These are phyloP conservation scores for Halcyon smyrnensis DNA, from an alignment of 2,797 vertebrate genomes.

Conservation along the genomic window DNA sequence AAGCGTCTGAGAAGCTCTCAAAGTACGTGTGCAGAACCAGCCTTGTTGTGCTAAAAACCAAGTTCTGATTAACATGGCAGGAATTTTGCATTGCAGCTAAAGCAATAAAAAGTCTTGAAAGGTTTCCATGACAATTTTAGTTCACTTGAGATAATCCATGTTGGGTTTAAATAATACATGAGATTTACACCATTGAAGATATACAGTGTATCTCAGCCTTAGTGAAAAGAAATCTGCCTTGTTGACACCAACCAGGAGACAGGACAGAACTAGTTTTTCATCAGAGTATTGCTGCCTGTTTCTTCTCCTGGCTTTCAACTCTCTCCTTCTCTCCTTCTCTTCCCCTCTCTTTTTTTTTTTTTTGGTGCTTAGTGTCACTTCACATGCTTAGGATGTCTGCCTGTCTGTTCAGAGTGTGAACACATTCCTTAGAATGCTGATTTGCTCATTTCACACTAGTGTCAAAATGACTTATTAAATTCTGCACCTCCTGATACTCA, in stretches of 20 bases:
- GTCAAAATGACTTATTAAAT: conserved; percentile 84
- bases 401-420: conserved; percentile 83
- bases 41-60: conserved; percentile 22
- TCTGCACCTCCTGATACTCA: conserved; percentile 74
- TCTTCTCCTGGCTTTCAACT: conserved; percentile 76
- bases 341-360: conserved; percentile 45
- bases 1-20: conserved; percentile 1
- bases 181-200: conserved; percentile 1
- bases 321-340: conserved; percentile 12
- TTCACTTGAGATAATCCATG: conserved; percentile 43
- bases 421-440: conserved; percentile 82
- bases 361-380: conserved; percentile 83
- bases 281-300: conserved; percentile 7
- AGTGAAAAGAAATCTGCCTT: conserved; percentile 33
- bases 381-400: conserved; percentile 80
- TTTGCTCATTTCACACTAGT: conserved; percentile 82
- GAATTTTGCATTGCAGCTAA: conserved; percentile 5
- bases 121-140: conserved; percentile 39
- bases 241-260: conserved; percentile 30
- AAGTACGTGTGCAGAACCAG: not conserved
- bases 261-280: conserved; percentile 51
- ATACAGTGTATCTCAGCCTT: not conserved
- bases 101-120: conserved; percentile 34
- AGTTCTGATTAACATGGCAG: conserved; percentile 44
- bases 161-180: conserved; percentile 68